phyloP scores from a whole-genome alignment of 1,140 invertebrate genomes.

The Drosophila saltans region DNA sequence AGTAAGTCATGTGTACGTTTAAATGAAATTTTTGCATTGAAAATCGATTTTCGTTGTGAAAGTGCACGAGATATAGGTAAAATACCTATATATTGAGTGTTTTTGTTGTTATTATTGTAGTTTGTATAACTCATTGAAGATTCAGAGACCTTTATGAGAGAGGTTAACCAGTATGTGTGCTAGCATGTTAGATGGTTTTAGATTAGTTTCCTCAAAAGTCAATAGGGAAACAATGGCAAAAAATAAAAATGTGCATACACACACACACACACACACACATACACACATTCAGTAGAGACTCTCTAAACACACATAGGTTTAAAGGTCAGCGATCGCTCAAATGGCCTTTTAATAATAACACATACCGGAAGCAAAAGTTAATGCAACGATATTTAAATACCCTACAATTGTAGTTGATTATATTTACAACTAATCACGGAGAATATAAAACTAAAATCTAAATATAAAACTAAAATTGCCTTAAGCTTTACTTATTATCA shows the following conservation, averaged over 20 bases:
- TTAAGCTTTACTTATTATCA: too few relatives aligned
- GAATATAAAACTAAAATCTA: too few relatives aligned
- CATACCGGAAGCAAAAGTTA: constrained; percentile 36
- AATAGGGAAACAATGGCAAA: constrained; percentile 36
- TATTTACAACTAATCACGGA: too few relatives aligned
- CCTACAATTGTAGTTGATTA: background rate
- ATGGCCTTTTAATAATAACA: constrained; percentile 50
- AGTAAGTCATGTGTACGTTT: constrained; percentile 73
- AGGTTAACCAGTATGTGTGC: constrained; percentile 55
- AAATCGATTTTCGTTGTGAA: constrained; percentile 47
- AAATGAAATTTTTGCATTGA: constrained; percentile 54
- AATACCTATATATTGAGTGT: background rate
- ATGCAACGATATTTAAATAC: constrained; percentile 1
- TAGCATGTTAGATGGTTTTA: constrained; percentile 34
- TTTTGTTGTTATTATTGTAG: background rate
- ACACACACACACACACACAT: constrained; percentile 19
- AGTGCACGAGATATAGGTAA: constrained; percentile 20
- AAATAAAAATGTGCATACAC: constrained; percentile 6
- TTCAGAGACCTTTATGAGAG: constrained; percentile 54
- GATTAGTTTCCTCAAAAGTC: constrained; percentile 56
- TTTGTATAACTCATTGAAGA: constrained; percentile 43
- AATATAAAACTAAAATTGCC: too few relatives aligned
- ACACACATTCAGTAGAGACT: background rate
- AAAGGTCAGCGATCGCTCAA: constrained; percentile 72
- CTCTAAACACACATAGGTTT: constrained; percentile 17